Conservation (phyloP, 2,888 invertebrate genomes). For the Protonemura montana region DNA sequence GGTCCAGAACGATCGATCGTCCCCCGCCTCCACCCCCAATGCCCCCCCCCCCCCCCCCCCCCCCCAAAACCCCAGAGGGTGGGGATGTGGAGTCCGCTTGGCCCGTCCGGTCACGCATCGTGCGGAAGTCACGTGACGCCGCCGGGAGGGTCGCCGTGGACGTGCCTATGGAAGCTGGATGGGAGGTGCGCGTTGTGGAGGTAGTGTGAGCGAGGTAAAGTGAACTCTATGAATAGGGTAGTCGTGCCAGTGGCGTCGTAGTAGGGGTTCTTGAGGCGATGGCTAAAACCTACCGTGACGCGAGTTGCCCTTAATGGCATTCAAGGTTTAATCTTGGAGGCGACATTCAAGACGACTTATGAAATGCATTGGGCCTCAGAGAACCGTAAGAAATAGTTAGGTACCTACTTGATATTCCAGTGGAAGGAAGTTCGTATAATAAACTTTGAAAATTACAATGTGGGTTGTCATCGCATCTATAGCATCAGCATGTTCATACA, state of each 20-base stretch:
- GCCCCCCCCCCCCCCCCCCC: neutral
- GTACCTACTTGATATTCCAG: no score
- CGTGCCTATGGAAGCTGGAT: neutral
- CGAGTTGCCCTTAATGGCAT: no score
- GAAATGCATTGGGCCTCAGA: no score
- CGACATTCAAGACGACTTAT: no score
- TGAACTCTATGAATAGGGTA: neutral
- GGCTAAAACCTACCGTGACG: no score
- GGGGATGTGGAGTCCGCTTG: neutral
- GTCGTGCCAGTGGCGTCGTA: neutral
- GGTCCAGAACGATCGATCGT: neutral
- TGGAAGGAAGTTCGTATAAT: no score
- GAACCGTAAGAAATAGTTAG: no score
- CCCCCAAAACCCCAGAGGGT: neutral
- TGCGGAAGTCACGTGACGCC: neutral
- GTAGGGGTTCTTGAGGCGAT: neutral
- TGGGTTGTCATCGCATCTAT: no score
- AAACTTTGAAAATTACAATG: no score
- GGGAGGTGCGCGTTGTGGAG: slow-evolving; percentile 14
- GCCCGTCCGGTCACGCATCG: slow-evolving; percentile 7
- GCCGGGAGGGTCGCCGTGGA: neutral
- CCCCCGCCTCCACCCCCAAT: neutral
- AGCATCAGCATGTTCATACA: no score
- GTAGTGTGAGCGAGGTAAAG: neutral
- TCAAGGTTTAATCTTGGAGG: no score